Evolutionary conservation across 2,113 vertebrate species (phyloP), one percentile per base, ranked within the genome.

Genomic region (Coracopsis vasa): DNA sequence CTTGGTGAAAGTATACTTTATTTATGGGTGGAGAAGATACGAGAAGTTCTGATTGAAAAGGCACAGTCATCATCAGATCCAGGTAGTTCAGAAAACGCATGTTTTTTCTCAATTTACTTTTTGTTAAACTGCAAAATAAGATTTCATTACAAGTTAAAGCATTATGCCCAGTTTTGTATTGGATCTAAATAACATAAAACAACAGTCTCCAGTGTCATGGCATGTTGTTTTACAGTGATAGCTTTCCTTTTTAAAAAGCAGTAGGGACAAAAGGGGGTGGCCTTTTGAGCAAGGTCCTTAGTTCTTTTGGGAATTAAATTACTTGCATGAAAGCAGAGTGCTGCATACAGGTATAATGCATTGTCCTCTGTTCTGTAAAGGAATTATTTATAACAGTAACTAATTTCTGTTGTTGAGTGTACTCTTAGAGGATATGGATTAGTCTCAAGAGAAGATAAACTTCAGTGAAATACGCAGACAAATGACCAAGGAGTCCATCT

Each of bases 1-100:
- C 90, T 97, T 27, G 99, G 99, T 90, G 99, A 99, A 97, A 99
- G 98, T 96, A 99, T 99, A 96, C 98, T 99, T 77, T 99, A 99
- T 95, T 98, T 99, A 24, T 99, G 99, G 99, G 99, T 99, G 92
- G 99, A 99, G 96, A 99, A 98, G 95, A 98, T 99, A 64, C 69
- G 99, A 94, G 99, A 99, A 92, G 98, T 99, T 96, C 97, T 99
- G 14, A 82, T 98, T 37, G 98, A 99, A 91, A 99, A 98, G 96
- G 98, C 99, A 60, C 98, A 98, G 70, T 97, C 97, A 42, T 97
- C 97, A 42, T 92, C 97, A 88, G 98, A 98, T 89, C 86, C 98
- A 98, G 99, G 99, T 99, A 98, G 96, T 97, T 69, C n/a, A 92
- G 88, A 70, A 90, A 83, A 95, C 45, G 65, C 9, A 4, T 1